Percentiles rank a stretch among this genome's conserved stretches.
Conservation (phyloP, 2,797 vertebrate genomes). For the Cossypha polioptera region DNA sequence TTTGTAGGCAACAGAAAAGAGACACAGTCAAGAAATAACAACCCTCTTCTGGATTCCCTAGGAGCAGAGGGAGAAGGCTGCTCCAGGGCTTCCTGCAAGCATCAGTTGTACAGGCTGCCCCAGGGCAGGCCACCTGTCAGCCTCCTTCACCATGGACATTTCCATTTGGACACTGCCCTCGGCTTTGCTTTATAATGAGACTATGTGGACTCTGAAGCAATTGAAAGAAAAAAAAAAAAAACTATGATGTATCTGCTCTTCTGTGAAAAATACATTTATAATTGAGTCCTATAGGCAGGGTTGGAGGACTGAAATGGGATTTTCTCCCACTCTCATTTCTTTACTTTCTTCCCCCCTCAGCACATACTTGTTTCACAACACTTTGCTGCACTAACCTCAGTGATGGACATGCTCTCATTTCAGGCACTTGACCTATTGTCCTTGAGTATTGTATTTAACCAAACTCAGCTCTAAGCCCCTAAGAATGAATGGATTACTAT, state of each 20-base stretch:
- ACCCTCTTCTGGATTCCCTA: not conserved
- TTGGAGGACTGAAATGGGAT: not conserved
- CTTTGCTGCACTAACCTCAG: not conserved
- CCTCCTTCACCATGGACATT: not conserved
- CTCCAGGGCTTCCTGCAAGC: not conserved
- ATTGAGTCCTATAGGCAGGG: not conserved
- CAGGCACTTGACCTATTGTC: not conserved
- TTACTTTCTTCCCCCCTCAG: not conserved
- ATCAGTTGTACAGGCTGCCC: not conserved
- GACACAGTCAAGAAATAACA: not conserved
- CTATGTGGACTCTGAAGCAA: rapidly evolving
- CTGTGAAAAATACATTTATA: not conserved
- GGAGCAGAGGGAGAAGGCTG: not conserved
- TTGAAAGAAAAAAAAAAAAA: not conserved
- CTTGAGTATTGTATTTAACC: not conserved
- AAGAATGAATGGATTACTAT: not conserved
- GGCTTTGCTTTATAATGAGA: not conserved
- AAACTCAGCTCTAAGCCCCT: not conserved
- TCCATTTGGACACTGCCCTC: not conserved
- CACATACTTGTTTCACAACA: not conserved
- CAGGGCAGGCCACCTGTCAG: not conserved
- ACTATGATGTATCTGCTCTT: not conserved
- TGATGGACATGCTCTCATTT: not conserved
- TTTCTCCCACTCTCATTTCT: not conserved
- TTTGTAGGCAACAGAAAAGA: not conserved